Evolutionary conservation across 2,797 vertebrate genomes (phyloP).

Genomic region (Hirundo rustica): DNA sequence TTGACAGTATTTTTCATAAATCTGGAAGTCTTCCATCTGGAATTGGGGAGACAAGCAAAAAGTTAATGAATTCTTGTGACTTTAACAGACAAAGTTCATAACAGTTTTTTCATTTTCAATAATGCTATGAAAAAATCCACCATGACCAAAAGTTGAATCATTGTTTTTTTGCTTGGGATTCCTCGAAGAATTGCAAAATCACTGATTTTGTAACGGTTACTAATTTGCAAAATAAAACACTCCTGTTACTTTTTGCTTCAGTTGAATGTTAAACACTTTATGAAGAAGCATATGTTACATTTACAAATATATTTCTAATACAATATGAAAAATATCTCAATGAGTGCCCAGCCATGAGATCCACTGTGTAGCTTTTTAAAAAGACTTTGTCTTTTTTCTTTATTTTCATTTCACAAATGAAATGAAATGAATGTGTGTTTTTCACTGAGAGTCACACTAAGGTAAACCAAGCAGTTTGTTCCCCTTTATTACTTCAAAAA

Average conservation of each 20-base stretch:
- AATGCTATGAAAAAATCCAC: neutral
- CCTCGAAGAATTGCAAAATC: neutral
- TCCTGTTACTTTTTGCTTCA: neutral
- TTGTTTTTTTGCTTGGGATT: neutral
- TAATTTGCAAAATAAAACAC: neutral
- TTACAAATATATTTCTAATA: neutral
- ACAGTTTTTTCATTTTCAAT: neutral
- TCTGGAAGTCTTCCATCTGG: conserved; percentile 97
- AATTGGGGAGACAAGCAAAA: neutral
- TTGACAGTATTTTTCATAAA: conserved; percentile 99
- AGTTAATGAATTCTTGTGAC: neutral
- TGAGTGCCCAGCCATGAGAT: neutral
- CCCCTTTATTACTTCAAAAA: neutral
- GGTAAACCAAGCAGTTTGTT: neutral
- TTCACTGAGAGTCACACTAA: neutral
- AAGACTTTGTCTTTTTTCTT: neutral
- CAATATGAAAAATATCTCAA: neutral
- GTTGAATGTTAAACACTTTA: neutral
- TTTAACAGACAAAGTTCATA: neutral
- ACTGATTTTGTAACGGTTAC: neutral
- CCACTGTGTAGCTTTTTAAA: neutral
- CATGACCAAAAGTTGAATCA: neutral
- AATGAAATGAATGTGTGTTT: no score
- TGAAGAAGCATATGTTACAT: neutral
- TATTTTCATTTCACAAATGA: neutral